Percentiles rank a stretch among this genome's conserved stretches.
Evolutionary conservation across 2,888 invertebrate genomes (phyloP).

Genomic region (Sclerodermus sp.): DNA sequence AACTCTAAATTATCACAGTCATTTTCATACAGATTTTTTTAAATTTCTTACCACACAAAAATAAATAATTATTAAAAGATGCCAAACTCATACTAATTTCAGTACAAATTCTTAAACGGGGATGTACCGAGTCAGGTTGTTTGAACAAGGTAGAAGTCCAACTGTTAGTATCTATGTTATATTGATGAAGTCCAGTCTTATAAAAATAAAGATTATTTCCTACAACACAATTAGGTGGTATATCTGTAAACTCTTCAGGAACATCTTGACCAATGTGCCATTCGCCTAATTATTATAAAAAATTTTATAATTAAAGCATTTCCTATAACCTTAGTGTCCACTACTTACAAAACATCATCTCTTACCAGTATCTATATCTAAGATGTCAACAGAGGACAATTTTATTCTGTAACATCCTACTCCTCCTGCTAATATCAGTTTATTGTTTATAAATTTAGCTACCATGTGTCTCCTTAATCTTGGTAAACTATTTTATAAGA

Average conservation of each 20-base stretch:
- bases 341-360: background rate
- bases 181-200: constrained; percentile 33
- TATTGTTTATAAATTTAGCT: constrained; percentile 33
- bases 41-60: too few species aligned
- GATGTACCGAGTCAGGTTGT: background rate
- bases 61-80: too few species aligned
- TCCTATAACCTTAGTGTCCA: background rate
- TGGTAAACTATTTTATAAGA: constrained; percentile 27
- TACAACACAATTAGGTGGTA: constrained; percentile 32
- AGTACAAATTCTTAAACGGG: too few species aligned
- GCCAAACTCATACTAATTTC: background rate
- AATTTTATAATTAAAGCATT: background rate
- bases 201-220: constrained; percentile 32
- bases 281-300: constrained; percentile 15
- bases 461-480: constrained; percentile 43
- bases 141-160: constrained; percentile 21
- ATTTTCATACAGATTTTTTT: too few species aligned
- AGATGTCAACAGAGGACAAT: constrained; percentile 32
- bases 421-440: constrained; percentile 42
- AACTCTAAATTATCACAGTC: too few species aligned
- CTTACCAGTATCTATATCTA: constrained; percentile 37
- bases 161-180: constrained; percentile 20
- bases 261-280: constrained; percentile 32
- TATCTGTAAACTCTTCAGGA: constrained; percentile 36
- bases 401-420: constrained; percentile 39